Evolutionary conservation across 2,113 vertebrate species (phyloP).

Genomic region (Paradoxurus hermaphroditus): DNA sequence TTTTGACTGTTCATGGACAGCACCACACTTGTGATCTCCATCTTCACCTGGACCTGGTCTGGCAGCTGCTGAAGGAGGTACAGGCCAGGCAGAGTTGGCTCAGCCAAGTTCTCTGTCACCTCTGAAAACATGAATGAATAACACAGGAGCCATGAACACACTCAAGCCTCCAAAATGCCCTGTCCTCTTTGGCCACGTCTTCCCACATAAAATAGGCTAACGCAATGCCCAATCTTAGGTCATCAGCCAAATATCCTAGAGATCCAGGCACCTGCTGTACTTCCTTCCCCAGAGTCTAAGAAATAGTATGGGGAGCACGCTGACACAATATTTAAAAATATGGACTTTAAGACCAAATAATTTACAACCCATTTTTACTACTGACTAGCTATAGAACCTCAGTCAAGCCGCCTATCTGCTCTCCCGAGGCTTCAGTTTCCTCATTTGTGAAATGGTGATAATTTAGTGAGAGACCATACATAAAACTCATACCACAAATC

Average conservation of each 20-base stretch:
- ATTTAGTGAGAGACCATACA: neutral
- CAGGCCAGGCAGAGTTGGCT: constrained; percentile 84
- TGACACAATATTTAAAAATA: neutral
- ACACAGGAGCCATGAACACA: neutral
- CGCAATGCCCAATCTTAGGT: constrained; percentile 4
- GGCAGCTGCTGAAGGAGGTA: constrained; percentile 87
- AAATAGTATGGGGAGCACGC: neutral
- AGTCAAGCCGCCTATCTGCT: constrained; percentile 1
- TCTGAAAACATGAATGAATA: constrained; percentile 75
- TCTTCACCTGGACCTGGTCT: constrained; percentile 88
- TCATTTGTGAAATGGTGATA: constrained; percentile 5
- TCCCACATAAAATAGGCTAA: neutral
- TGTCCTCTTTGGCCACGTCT: constrained; percentile 10
- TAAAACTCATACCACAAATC: neutral
- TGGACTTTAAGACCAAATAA: neutral
- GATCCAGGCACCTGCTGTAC: neutral
- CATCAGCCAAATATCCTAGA: neutral
- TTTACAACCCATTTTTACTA: neutral
- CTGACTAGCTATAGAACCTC: neutral
- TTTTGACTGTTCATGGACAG: constrained; percentile 98
- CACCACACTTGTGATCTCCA: constrained; percentile 93
- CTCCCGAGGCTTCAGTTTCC: neutral
- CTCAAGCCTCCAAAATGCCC: neutral
- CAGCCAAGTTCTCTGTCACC: constrained; percentile 67
- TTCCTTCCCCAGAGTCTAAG: constrained; percentile 9